Base-by-base conservation (phyloP, 92 coral and sea anemone genomes). In the Epizoanthus stellaris region DNA sequence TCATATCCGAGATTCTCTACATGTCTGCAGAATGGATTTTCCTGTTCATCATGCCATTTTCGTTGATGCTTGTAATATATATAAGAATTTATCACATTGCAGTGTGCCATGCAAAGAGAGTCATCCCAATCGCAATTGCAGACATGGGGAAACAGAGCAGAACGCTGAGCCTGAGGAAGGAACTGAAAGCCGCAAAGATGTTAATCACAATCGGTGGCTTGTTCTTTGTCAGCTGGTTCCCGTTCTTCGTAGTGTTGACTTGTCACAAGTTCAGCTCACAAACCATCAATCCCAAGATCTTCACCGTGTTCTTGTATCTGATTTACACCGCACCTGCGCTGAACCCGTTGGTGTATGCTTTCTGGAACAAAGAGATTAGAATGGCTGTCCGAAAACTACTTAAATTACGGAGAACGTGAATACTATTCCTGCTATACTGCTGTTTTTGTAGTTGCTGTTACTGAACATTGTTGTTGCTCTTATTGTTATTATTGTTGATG, bases 111-210 rank as follows among this genome's bases (percentile, higher is more conserved):
- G 89, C 92, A 0, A 86, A 64, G 52, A 85, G 89, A 71, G 86
- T 89, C 62, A 39, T 75, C 39, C 89, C 92, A 0, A 42, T 74
- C 56, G 2, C 57, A 6, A 65, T 17, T 72, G 66, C 67, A 58
- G 77, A 76, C 19, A 30, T 25, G 43, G 43, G 66, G 12, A 71
- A 70, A 6, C 67, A 36, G 5, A 54, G 23, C 17, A 45, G 75
- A 19, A 71, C 85, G 61, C 36, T 74, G 19, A 79, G 72, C 72
- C 40, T 89, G 14, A 89, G 34, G 47, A 79, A 88, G 14, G 86
- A 89, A 56, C 68, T 85, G 9, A 89, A 89, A 36, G 92, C 92
- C 6, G 92, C 92, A 1, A 85, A 89, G 72, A 89, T 85, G 92
- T 70, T 89, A 6, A 85, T 89, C 30, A 89, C 89, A 42, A 72